A percentile compares a stretch with the other conserved stretches of the same genome.
Evolutionary conservation across 2,797 vertebrate species (phyloP).

Genomic region (Channallabes apus): DNA sequence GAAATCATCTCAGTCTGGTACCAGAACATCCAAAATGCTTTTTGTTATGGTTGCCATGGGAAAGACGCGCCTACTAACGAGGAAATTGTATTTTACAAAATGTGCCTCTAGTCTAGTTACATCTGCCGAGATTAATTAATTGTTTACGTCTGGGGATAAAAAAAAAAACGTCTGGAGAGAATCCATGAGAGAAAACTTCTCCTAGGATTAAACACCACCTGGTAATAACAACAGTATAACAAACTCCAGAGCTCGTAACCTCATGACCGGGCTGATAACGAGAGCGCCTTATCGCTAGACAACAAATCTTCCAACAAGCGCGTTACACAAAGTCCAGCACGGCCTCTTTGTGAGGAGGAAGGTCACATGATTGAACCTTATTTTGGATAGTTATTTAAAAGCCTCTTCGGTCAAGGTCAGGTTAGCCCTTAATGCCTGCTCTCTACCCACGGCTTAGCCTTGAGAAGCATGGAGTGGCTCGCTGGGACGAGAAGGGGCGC

Average conservation of each 20-base stretch:
- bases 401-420: conserved; percentile 76
- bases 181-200: conserved; percentile 8
- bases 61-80: conserved; percentile 16
- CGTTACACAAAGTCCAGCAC: conserved; percentile 61
- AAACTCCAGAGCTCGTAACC: conserved; percentile 2
- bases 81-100: background rate
- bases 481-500: conserved; percentile 25
- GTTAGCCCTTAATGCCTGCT: conserved; percentile 64
- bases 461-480: conserved; percentile 45
- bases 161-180: background rate
- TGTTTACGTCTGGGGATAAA: background rate
- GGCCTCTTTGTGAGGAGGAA: conserved; percentile 50
- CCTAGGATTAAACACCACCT: background rate
- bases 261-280: conserved; percentile 31
- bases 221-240: background rate
- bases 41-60: conserved; percentile 19
- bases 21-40: conserved; percentile 19
- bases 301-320: conserved; percentile 37
- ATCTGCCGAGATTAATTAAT: conserved; percentile 16
- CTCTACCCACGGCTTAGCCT: conserved; percentile 39
- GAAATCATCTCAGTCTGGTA: conserved; percentile 9
- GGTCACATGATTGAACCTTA: conserved; percentile 75
- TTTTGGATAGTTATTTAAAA: conserved; percentile 76
- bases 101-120: conserved; percentile 5
- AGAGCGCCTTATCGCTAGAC: conserved; percentile 1